Evolutionary conservation across 1,140 invertebrate genomes (phyloP).

Genomic region (Chelonus insularis): DNA sequence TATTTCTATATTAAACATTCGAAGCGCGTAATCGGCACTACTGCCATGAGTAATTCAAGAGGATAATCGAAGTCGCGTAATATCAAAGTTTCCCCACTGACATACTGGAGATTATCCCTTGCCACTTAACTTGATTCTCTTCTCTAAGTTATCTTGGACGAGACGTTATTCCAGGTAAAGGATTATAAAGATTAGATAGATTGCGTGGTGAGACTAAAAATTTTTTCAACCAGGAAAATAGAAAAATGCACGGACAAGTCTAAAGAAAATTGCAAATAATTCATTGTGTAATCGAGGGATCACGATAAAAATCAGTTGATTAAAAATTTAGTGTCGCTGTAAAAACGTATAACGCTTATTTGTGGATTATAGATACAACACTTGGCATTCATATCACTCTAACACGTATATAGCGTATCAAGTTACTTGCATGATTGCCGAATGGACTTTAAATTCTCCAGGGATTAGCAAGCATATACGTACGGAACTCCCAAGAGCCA

Average conservation of each 20-base stretch:
- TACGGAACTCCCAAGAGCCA: conserved; percentile 17
- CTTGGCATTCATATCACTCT: not conserved
- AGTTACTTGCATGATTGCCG: conserved; percentile 30
- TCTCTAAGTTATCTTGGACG: conserved; percentile 16
- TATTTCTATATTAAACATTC: not conserved
- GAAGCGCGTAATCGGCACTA: conserved; percentile 2
- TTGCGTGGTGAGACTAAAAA: not conserved
- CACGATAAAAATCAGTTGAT: conserved; percentile 24
- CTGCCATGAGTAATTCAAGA: conserved; percentile 4
- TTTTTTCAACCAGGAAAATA: not conserved
- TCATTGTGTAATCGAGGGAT: conserved; percentile 9
- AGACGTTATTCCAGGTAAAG: conserved; percentile 12
- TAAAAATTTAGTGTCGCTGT: not conserved
- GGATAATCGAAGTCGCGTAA: conserved; percentile 18
- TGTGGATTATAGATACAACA: no score
- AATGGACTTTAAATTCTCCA: conserved; percentile 30
- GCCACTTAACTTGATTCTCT: not conserved
- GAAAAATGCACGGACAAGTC: not conserved
- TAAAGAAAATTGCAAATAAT: not conserved
- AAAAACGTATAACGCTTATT: conserved; percentile 1
- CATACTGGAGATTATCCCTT: conserved; percentile 16
- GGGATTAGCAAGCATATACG: conserved; percentile 18
- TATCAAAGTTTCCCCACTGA: conserved; percentile 19
- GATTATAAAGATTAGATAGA: conserved; percentile 22
- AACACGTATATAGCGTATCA: conserved; percentile 8